Conservation (phyloP, 2,888 invertebrate species). For the Brassicogethes aeneus region DNA sequence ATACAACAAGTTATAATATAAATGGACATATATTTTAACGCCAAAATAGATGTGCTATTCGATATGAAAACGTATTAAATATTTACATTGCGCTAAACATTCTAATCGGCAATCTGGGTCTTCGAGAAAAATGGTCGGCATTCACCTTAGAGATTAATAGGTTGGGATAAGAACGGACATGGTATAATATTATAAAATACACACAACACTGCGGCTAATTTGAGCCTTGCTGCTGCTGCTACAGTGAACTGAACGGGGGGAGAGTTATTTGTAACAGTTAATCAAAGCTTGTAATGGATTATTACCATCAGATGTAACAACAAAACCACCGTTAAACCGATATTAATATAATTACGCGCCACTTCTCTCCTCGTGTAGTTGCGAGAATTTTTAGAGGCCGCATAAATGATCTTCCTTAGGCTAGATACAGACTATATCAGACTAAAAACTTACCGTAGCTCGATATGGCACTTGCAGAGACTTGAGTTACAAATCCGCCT, state of each 20-base stretch:
- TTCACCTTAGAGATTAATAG: background rate
- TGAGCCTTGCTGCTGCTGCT: background rate
- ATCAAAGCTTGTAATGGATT: background rate
- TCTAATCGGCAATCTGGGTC: no score
- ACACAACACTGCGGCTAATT: background rate
- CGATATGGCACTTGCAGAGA: conserved; percentile 62
- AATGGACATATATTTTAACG: no score
- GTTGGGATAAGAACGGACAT: background rate
- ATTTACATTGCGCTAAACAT: no score
- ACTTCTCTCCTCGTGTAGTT: conserved; percentile 1
- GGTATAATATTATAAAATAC: background rate
- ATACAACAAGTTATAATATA: no score
- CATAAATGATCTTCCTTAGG: background rate
- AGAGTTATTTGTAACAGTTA: conserved; percentile 1
- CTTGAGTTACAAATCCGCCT: conserved; percentile 71
- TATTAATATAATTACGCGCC: conserved; percentile 2
- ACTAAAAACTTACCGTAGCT: conserved; percentile 56
- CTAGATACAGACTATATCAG: no score
- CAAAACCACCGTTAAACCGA: background rate
- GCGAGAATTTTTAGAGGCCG: background rate
- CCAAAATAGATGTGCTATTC: no score
- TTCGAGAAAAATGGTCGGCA: no score
- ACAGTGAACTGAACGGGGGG: no score
- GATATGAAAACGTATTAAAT: no score
- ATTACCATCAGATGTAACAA: background rate